Evolutionary conservation across 2,888 invertebrate species (phyloP).

Genomic region (Byasa hedistus): DNA sequence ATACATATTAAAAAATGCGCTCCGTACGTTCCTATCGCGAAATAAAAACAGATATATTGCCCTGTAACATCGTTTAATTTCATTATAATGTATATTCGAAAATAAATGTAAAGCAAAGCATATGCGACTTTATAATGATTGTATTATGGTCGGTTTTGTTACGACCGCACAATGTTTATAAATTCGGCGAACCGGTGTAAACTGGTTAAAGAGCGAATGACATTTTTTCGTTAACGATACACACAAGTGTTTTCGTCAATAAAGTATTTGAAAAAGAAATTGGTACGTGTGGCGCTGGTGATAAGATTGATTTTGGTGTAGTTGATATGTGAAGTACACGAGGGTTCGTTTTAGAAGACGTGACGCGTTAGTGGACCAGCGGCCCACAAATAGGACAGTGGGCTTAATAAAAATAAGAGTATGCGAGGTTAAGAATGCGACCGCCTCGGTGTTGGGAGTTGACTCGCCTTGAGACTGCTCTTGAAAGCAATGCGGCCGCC

Average conservation of each 20-base stretch:
- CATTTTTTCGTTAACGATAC: constrained; percentile 1
- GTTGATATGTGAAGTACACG: not conserved
- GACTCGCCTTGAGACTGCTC: too few relatives aligned
- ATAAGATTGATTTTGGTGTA: constrained; percentile 4
- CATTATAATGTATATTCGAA: not conserved
- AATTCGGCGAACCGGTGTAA: constrained; percentile 18
- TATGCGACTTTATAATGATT: not conserved
- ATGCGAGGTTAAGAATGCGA: constrained; percentile 27
- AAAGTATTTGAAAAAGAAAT: not conserved
- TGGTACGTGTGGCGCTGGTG: not conserved
- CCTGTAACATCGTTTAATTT: constrained; percentile 4
- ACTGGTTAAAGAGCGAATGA: constrained; percentile 10
- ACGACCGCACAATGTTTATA: constrained; percentile 5
- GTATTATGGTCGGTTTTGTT: not conserved
- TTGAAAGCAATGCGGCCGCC: too few relatives aligned
- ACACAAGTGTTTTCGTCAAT: not conserved
- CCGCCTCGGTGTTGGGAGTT: constrained; percentile 6
- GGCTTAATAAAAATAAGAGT: constrained; percentile 22
- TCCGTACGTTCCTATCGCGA: not conserved
- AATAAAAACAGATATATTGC: not conserved
- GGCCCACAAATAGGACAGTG: constrained; percentile 6
- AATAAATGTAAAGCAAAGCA: too few relatives aligned
- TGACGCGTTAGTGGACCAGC: not conserved
- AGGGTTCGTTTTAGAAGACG: not conserved
- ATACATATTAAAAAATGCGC: too few relatives aligned